Evolutionary conservation across 2,797 vertebrate species (phyloP), one percentile per base, ranked within the genome.

Genomic region (Channa striata): DNA sequence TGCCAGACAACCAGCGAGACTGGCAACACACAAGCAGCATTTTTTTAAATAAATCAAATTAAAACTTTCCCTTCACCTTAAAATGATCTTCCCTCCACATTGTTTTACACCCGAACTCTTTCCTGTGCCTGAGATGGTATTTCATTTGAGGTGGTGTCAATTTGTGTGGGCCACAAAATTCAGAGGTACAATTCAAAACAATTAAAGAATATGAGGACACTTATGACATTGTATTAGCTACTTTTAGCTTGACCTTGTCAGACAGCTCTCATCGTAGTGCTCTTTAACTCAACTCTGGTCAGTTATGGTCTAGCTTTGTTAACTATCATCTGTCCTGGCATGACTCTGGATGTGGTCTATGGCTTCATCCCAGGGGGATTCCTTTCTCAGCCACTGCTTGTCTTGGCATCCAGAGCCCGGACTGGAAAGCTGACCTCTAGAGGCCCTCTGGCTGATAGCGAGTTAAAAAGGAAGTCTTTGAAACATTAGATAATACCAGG

Each of bases 381-480:
- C 79, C 86, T 84, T 85, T 78, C 74, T 90, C 54, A 79, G 81
- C 75, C 82, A 83, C 84, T 76, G 83, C 86, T 88, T 91, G 89
- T 92, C 88, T 92, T 90, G 90, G 92, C 90, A 85, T 88, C 84
- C 85, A 81, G 67, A 52, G 52, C 62, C 63, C 68, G 83, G 85
- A 90, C 83, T 89, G 87, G 78, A 87, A 84, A 90, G 77, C 72
- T 92, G 91, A 91, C 92, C 91, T 92, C 86, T 87, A 80, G 72
- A 90, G 87, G 86, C 87, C 89, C 89, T 75, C 68, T 74, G 84
- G 82, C 91, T 92, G 93, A 94, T 92, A 95, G 84, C 51, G 74
- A 86, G 87, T 91, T 93, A 91, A 93, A 94, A 89, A 91, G 88
- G 90, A 94, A 93, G 90, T 91, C 92, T 93, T 93, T 93, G 89